Conservation (phyloP, 2,113 vertebrate genomes). For the Notarius quadriscutis region DNA sequence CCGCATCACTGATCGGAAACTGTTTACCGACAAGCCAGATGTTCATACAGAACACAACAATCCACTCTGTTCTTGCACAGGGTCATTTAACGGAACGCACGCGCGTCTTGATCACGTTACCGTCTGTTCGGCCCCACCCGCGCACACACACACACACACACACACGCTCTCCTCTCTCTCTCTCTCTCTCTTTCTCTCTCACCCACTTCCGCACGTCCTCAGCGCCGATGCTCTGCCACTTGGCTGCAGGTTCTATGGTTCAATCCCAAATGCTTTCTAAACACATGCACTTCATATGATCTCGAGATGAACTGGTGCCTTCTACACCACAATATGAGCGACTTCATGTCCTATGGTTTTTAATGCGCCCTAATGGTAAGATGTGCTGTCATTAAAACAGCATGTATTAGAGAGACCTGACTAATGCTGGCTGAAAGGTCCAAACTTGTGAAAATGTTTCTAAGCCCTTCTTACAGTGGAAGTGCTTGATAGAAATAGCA, state of each 20-base stretch:
- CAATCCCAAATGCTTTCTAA: neutral
- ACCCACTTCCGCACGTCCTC: conserved; percentile 18
- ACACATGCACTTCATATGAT: neutral
- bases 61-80: conserved; percentile 52
- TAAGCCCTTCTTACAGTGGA: neutral
- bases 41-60: conserved; percentile 11
- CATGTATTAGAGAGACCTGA: neutral
- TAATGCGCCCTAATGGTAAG: neutral
- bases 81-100: conserved; percentile 55
- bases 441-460: neutral
- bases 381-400: neutral
- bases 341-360: neutral
- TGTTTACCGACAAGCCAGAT: neutral
- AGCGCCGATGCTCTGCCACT: neutral
- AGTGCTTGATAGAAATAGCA: neutral
- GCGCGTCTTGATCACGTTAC: conserved; percentile 66
- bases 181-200: neutral
- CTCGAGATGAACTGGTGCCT: no score
- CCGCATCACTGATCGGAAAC: conserved; percentile 53
- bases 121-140: conserved; percentile 57
- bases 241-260: neutral
- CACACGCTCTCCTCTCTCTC: no score
- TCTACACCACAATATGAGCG: neutral
- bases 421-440: neutral
- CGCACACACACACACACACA: neutral